Evolutionary conservation across 2,888 invertebrate genomes (phyloP).

Genomic region (Lochmaea capreae): DNA sequence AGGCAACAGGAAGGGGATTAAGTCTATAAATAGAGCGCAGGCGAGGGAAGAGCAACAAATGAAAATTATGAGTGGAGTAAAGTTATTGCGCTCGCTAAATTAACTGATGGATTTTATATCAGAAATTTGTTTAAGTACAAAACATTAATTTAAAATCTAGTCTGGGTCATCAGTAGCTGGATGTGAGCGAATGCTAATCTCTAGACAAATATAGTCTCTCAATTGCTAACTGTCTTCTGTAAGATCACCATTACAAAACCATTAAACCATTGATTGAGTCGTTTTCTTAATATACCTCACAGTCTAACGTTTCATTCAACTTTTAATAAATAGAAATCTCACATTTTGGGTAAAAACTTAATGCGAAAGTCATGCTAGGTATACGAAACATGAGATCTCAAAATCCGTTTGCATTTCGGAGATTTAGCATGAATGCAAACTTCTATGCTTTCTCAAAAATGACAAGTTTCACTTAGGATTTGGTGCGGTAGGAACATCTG

Average conservation of each 20-base stretch:
- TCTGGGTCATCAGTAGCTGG: too few species aligned
- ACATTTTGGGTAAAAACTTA: not conserved
- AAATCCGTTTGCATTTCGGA: not conserved
- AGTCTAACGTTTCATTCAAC: too few species aligned
- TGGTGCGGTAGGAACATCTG: not conserved
- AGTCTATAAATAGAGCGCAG: conserved; percentile 17
- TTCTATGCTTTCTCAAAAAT: not conserved
- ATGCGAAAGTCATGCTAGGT: not conserved
- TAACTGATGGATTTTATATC: not conserved
- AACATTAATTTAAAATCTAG: too few species aligned
- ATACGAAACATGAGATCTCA: not conserved
- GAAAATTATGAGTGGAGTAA: not conserved
- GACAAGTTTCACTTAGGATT: not conserved
- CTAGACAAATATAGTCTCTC: too few species aligned
- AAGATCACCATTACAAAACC: too few species aligned
- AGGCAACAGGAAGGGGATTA: conserved; percentile 9
- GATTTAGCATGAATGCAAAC: not conserved
- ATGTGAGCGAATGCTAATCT: too few species aligned
- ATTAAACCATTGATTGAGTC: too few species aligned
- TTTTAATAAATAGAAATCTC: too few species aligned
- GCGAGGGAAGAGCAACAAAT: not conserved
- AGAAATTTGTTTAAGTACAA: not conserved
- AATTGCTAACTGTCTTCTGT: too few species aligned
- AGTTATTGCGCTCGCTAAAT: not conserved
- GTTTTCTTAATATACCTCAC: too few species aligned